A percentile compares a stretch with the other conserved stretches of the same genome.
Evolutionary conservation across 2,888 invertebrate species (phyloP).

Genomic region (Meloe dianella): DNA sequence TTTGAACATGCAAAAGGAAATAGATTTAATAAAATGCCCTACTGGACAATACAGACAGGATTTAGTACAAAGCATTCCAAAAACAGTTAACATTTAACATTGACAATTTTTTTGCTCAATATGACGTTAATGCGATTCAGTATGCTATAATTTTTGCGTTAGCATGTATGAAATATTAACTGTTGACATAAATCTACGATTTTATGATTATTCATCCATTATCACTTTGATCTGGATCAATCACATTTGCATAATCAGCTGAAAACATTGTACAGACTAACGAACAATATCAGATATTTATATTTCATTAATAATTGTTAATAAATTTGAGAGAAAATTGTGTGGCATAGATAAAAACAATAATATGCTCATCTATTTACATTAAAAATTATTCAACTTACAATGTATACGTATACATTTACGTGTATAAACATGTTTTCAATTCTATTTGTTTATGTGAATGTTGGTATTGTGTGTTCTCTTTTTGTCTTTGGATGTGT

Average conservation of each 20-base stretch:
- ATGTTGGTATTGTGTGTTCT: background rate
- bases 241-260: slow-evolving; percentile 6
- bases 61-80: too few relatives aligned
- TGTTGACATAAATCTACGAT: background rate
- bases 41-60: slow-evolving; percentile 32
- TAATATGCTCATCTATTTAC: background rate
- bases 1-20: slow-evolving; percentile 40
- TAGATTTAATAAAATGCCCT: slow-evolving; percentile 42
- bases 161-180: background rate
- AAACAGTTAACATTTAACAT: too few relatives aligned
- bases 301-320: background rate
- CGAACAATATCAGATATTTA: background rate
- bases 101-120: background rate
- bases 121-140: background rate
- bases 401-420: slow-evolving; percentile 1
- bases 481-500: background rate
- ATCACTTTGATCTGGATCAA: background rate
- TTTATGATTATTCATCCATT: background rate
- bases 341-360: background rate
- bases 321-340: background rate
- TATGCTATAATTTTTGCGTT: background rate
- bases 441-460: slow-evolving; percentile 7
- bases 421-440: background rate
- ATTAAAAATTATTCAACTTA: slow-evolving; percentile 6
- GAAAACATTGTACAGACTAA: background rate